A percentile compares a stretch with the other conserved stretches of the same genome.
Conservation (phyloP, 2,113 vertebrate genomes). For the Alethe diademata region DNA sequence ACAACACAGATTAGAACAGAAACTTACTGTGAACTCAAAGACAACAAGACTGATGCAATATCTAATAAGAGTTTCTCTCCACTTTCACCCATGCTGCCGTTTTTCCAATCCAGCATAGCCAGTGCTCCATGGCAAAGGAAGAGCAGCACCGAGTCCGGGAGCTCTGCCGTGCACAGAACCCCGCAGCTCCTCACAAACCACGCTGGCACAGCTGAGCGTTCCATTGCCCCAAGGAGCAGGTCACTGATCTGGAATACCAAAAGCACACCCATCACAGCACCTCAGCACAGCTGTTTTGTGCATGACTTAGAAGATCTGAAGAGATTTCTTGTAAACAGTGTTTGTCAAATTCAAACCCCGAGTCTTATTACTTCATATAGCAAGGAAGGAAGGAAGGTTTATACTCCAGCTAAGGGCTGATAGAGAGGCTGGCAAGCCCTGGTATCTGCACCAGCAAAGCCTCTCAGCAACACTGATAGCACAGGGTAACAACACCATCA, state of each 20-base stretch:
- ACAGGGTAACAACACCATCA: not conserved
- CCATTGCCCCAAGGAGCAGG: conserved; percentile 72
- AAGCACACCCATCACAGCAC: not conserved
- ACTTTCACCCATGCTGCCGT: conserved; percentile 63
- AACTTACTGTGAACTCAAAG: conserved; percentile 84
- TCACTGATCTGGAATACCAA: conserved; percentile 77
- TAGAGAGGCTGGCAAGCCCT: not conserved
- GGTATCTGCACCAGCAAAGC: not conserved
- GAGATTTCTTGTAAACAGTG: not conserved
- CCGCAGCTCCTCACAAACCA: conserved; percentile 81
- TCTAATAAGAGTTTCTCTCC: conserved; percentile 83
- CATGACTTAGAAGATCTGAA: not conserved
- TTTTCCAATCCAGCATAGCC: conserved; percentile 91
- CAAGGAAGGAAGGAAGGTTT: not conserved
- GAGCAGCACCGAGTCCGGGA: conserved; percentile 72
- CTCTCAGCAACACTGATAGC: not conserved
- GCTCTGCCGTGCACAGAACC: conserved; percentile 56
- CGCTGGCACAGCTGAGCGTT: conserved; percentile 48
- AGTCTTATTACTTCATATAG: rapidly evolving
- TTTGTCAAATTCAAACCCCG: not conserved
- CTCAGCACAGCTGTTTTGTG: not conserved
- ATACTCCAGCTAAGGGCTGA: not conserved
- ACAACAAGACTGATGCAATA: conserved; percentile 79
- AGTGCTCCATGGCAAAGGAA: conserved; percentile 91
- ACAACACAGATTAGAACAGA: not conserved